phyloP scores from a whole-genome alignment of 1,140 invertebrate genomes.

The Dendrolimus kikuchii region DNA sequence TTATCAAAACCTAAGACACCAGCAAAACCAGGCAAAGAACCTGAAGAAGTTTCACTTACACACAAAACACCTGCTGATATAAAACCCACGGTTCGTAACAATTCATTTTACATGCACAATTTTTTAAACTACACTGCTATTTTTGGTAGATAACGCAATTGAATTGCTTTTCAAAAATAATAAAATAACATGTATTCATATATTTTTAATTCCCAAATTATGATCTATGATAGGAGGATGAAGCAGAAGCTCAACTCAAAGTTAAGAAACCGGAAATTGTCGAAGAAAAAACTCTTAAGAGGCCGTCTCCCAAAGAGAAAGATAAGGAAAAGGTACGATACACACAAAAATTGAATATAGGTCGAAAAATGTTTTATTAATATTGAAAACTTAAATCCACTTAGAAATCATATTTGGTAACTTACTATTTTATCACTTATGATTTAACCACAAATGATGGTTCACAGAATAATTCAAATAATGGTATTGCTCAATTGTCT shows the following conservation, averaged over 20 bases:
- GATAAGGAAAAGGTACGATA: conserved; percentile 38
- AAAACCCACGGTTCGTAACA: conserved; percentile 58
- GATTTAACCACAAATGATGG: no score
- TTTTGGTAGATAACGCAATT: neutral
- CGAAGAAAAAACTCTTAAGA: conserved; percentile 60
- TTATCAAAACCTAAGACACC: conserved; percentile 51
- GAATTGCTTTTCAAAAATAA: conserved; percentile 9
- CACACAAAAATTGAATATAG: neutral
- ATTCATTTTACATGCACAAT: conserved; percentile 8
- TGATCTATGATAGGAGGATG: conserved; percentile 41
- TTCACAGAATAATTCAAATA: conserved; percentile 36
- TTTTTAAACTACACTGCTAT: no score
- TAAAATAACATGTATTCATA: neutral
- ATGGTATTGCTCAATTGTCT: conserved; percentile 17
- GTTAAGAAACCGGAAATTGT: conserved; percentile 65
- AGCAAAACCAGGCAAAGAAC: conserved; percentile 46
- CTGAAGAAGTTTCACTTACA: conserved; percentile 61
- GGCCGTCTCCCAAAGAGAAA: conserved; percentile 48
- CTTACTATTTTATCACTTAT: no score
- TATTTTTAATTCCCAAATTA: no score
- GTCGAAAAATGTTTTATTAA: no score
- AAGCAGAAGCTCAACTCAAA: conserved; percentile 58
- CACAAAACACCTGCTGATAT: conserved; percentile 64
- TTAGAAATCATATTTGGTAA: no score
- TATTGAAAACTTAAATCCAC: no score